A percentile compares a stretch with the other conserved stretches of the same genome.
Evolutionary conservation across 30 jellyfish, hydroid and myxozoan species (phyloP).

Genomic region (Nemopilema nomurai): DNA sequence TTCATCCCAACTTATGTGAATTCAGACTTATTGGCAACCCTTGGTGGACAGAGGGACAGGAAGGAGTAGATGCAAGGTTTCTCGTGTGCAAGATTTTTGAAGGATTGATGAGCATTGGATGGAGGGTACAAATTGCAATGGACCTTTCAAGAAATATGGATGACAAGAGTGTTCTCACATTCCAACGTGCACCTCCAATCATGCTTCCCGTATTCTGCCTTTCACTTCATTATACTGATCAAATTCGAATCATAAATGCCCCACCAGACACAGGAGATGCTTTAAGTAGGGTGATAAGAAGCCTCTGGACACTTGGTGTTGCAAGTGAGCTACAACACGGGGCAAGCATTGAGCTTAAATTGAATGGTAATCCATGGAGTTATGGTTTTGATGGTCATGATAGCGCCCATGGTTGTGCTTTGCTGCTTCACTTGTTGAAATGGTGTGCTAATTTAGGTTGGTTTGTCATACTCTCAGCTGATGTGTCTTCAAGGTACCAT

Average conservation of each 20-base stretch:
- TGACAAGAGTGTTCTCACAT: conserved; percentile 66
- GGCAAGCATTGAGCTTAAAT: conserved; percentile 32
- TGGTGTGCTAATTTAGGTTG: conserved; percentile 59
- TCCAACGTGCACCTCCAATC: conserved; percentile 59
- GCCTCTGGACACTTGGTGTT: conserved; percentile 51
- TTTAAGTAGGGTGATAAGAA: conserved; percentile 20
- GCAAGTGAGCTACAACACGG: conserved; percentile 26
- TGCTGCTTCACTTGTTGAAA: conserved; percentile 43
- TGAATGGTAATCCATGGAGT: conserved; percentile 78
- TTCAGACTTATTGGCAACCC: conserved; percentile 72
- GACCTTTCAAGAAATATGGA: conserved; percentile 62
- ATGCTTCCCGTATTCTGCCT: conserved; percentile 52
- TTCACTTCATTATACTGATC: conserved; percentile 58
- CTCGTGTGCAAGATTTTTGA: conserved; percentile 63
- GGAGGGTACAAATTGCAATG: conserved; percentile 54
- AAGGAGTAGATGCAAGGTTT: conserved; percentile 53
- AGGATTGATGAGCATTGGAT: conserved; percentile 56
- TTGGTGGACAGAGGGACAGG: conserved; percentile 81
- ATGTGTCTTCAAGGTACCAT: conserved; percentile 58
- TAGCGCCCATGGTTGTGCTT: conserved; percentile 75
- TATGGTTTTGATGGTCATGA: conserved; percentile 63
- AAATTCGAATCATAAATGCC: conserved; percentile 68
- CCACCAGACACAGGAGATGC: conserved; percentile 59
- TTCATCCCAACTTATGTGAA: conserved; percentile 47
- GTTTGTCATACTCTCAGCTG: conserved; percentile 66